These are phyloP conservation scores for Leucophenga varia DNA, from an alignment of 1,140 invertebrate genomes.

Conservation along the genomic window DNA sequence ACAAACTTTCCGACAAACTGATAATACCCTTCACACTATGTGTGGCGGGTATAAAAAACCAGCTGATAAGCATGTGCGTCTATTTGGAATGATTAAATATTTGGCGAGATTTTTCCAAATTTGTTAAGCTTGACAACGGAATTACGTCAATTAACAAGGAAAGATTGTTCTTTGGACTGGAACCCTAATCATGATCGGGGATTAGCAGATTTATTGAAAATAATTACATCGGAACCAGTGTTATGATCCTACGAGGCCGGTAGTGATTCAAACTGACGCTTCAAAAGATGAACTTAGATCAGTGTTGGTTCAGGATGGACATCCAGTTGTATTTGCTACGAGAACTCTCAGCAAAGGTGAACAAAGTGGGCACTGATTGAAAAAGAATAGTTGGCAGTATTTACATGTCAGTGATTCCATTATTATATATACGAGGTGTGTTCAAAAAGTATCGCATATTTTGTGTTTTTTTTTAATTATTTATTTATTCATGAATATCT, in stretches of 20 bases:
- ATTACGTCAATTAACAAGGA: slow-evolving; percentile 32
- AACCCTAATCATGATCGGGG: slow-evolving; percentile 23
- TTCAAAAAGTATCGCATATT: too few species aligned
- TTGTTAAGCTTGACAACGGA: slow-evolving; percentile 28
- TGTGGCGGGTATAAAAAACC: too few species aligned
- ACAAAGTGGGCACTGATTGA: slow-evolving; percentile 54
- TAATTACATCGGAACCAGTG: slow-evolving; percentile 27
- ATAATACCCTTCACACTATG: too few species aligned
- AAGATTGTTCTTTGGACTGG: slow-evolving; percentile 30
- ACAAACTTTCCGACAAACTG: too few species aligned
- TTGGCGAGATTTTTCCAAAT: slow-evolving; percentile 45
- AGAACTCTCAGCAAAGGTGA: slow-evolving; percentile 38
- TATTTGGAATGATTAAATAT: slow-evolving; percentile 45
- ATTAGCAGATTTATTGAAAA: slow-evolving; percentile 32
- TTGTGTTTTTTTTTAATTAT: too few species aligned
- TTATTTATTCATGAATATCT: too few species aligned
- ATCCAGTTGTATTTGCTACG: slow-evolving; percentile 45
- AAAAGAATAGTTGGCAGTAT: slow-evolving; percentile 57
- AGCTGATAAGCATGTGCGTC: slow-evolving; percentile 4
- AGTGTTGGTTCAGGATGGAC: slow-evolving; percentile 33
- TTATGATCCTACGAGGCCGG: slow-evolving; percentile 31
- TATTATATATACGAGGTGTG: too few species aligned
- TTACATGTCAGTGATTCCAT: slow-evolving; percentile 49
- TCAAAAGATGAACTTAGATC: slow-evolving; percentile 40
- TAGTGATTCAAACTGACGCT: slow-evolving; percentile 37